Evolutionary conservation across 2,888 invertebrate species (phyloP).

Genomic region (Silvanus unidentatus): DNA sequence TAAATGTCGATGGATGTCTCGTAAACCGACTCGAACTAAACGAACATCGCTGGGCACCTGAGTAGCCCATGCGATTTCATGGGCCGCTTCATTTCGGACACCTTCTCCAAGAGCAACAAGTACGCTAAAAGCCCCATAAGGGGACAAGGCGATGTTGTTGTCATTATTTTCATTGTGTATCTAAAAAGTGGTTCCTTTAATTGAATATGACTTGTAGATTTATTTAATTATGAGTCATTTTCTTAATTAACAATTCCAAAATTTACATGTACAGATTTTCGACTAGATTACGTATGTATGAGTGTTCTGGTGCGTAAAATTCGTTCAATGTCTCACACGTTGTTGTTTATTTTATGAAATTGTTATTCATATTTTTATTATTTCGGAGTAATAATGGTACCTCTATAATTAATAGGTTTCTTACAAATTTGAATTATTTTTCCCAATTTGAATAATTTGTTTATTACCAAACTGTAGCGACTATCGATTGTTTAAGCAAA

Average conservation of each 20-base stretch:
- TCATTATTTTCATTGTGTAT: conserved; percentile 67
- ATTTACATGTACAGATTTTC: no score
- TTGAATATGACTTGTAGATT: no score
- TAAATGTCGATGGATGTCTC: conserved; percentile 75
- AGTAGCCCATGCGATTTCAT: conserved; percentile 65
- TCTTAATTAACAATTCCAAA: no score
- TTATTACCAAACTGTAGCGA: conserved; percentile 12
- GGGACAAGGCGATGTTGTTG: conserved; percentile 79
- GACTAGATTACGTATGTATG: no score
- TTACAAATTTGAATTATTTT: conserved; percentile 15
- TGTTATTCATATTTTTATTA: no score
- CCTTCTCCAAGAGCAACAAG: conserved; percentile 76
- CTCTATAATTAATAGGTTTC: conserved; percentile 1
- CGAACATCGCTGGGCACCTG: conserved; percentile 68
- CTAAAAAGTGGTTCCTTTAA: conserved; percentile 33
- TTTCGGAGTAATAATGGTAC: conserved; percentile 9
- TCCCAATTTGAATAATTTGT: conserved; percentile 13
- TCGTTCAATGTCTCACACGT: no score
- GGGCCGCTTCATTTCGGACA: conserved; percentile 63
- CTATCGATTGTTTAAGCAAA: background rate
- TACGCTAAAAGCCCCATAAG: conserved; percentile 75
- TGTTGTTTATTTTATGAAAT: no score
- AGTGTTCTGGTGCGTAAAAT: no score
- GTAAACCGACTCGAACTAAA: conserved; percentile 68
- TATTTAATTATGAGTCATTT: no score